These are phyloP conservation scores for Tachyglossus aculeatus DNA, from an alignment of 2,797 vertebrate species.

Conservation along the genomic window DNA sequence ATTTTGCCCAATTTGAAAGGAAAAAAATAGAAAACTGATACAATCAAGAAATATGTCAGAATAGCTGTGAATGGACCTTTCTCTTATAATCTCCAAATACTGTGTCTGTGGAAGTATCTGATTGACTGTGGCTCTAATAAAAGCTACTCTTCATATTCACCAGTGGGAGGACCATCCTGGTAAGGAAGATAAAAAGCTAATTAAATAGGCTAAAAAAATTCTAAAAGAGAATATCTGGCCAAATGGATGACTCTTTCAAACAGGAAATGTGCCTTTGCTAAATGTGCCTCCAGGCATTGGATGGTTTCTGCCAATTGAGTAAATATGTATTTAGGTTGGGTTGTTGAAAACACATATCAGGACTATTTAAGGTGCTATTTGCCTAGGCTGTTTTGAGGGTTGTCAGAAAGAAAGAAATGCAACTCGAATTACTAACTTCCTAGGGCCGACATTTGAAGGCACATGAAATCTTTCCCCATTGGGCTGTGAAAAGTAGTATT, in stretches of 20 bases:
- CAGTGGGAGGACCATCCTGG: background rate
- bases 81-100: too few species aligned
- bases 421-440: constrained; percentile 14
- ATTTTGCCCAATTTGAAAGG: background rate
- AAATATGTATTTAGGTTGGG: background rate
- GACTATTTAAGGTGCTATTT: background rate
- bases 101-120: too few species aligned
- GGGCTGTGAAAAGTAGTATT: too few species aligned
- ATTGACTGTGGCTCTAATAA: background rate
- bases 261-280: background rate
- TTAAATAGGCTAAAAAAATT: too few species aligned
- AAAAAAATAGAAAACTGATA: background rate
- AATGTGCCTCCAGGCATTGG: background rate
- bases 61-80: too few species aligned
- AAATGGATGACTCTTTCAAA: background rate
- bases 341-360: background rate
- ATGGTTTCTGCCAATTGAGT: background rate
- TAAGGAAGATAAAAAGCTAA: background rate
- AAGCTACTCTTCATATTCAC: background rate
- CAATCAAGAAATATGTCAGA: background rate
- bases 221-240: too few species aligned
- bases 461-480: background rate
- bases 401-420: constrained; percentile 15
- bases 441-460: background rate
- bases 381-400: background rate